Base-by-base conservation (phyloP, 2,888 invertebrate species). In the Anticlea derivata region DNA sequence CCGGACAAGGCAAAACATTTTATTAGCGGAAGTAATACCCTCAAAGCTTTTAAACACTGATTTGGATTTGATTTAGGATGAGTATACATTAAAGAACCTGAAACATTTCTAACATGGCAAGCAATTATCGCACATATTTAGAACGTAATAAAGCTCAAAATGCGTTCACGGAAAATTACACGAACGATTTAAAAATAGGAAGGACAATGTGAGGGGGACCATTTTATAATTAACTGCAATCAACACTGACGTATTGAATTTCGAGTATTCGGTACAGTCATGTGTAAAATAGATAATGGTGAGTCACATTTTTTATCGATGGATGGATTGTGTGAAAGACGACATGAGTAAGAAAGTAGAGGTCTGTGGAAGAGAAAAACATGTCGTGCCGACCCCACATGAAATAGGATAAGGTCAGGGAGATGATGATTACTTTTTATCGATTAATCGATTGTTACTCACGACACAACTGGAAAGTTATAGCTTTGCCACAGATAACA, bases 191-290 rank as follows among this genome's bases (percentile, higher is more conserved):
- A 70, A 78, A 84, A 86, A 86, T 86, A 88, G 82, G 74, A 63
- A 56, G 66, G 76, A 86, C 88, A 85, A 88, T 86, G 75, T 78
- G 80, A 84, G 86, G 86, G 49, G 86, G 86, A 86, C 83, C 84
- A 74, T 82, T 87, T 86, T 89, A 90, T 89, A 90, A 90, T 90
- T 89, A 89, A 89, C 89, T 89, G 89, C 87, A 88, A 90, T 90
- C 89, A 89, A 88, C 87, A 84, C 88, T 86, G 85, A 84, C 85
- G 84, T 85, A 90, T 89, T 86, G 87, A 86, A 89, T 89, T 89
- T 88, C 89, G 71, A 75, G 80, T 75, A 84, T 83, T 78, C 61
- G 56, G 82, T 79, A 86, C 82, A 75, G 63, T 80, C 63, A 61
- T 34, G 60, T 26, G 48, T 60, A 68, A 52, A 79, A 41, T 5